Conservation (phyloP, 2,113 vertebrate genomes). For the Eolophus roseicapilla region DNA sequence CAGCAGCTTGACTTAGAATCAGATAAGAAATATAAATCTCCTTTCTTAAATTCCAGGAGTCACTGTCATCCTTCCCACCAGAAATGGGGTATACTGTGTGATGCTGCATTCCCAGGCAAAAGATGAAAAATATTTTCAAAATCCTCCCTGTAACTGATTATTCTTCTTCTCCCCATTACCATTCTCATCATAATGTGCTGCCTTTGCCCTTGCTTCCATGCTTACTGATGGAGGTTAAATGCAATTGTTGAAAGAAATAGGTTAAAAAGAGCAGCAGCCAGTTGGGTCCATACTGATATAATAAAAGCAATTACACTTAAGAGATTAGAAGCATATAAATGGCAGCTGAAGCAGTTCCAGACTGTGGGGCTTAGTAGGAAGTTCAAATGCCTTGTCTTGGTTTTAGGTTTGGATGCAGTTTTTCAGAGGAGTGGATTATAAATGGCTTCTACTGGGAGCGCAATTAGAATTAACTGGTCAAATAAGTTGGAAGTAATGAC, state of each 20-base stretch:
- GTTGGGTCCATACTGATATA: not conserved
- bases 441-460: not conserved
- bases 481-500: constrained; percentile 11
- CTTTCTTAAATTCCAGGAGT: not conserved
- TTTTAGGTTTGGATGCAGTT: not conserved
- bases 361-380: not conserved
- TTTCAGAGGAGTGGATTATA: not conserved
- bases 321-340: not conserved
- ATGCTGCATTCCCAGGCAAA: not conserved
- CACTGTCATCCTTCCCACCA: not conserved
- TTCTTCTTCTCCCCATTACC: not conserved
- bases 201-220: not conserved
- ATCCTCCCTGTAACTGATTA: not conserved
- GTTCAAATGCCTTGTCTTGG: not conserved
- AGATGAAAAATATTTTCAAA: constrained; percentile 7
- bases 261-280: not conserved
- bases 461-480: constrained; percentile 23
- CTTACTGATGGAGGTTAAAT: constrained; percentile 27
- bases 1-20: not conserved
- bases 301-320: constrained; percentile 24
- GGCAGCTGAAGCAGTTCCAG: not conserved
- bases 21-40: not conserved
- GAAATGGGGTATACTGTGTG: not conserved
- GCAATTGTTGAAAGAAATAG: not conserved
- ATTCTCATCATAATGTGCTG: not conserved